Evolutionary conservation across 2,888 invertebrate species (phyloP), one percentile per base, ranked within the genome.

Genomic region (Xylota sylvarum): DNA sequence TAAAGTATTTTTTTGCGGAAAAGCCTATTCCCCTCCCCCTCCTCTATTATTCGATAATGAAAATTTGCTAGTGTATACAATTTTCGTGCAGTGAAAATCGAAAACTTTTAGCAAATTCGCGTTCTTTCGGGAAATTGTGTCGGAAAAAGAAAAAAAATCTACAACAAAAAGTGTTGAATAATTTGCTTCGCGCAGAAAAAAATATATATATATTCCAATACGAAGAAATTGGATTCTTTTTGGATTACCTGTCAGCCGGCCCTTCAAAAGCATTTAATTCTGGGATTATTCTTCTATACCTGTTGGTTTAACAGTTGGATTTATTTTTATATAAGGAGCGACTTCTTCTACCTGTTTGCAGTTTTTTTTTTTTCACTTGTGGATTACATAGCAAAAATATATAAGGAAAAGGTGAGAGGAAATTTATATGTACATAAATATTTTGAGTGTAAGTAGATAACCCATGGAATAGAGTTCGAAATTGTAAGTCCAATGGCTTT

Each of bases 21-120:
- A 79, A 48, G 32, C 72, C 67, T 73, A 69, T 23, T 30, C 17
- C 35, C 27, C 46, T n/a, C 32, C 37, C 32, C 50, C 30, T 30
- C 10, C 65, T n/a, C n/a, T n/a, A n/a, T n/a, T 37, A 56, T 10
- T 79, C 56, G 74, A 55, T 19, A 27, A 65, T 60, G 6, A 56
- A 58, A 67, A 74, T 79, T 83, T 72, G 65, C 78, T 72, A 78
- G 48, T 84, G 76, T 76, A 52, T 46, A 67, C 69, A 74, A 81
- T 81, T 81, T 81, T 81, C 81, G 60, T 79, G 43, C 0, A 56
- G 35, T 67, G 83, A 79, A 84, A 84, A 79, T 84, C 62, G 55
- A 43, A 80, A 84, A 67, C 69, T 69, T 43, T 80, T 50, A 84
- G 79, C 56, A 74, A 73, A 83, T 67, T 79, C 69, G 73, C 55